Percentiles rank a stretch among this genome's conserved stretches.
Evolutionary conservation across 2,113 vertebrate species (phyloP).

Genomic region (Myocastor coypus): DNA sequence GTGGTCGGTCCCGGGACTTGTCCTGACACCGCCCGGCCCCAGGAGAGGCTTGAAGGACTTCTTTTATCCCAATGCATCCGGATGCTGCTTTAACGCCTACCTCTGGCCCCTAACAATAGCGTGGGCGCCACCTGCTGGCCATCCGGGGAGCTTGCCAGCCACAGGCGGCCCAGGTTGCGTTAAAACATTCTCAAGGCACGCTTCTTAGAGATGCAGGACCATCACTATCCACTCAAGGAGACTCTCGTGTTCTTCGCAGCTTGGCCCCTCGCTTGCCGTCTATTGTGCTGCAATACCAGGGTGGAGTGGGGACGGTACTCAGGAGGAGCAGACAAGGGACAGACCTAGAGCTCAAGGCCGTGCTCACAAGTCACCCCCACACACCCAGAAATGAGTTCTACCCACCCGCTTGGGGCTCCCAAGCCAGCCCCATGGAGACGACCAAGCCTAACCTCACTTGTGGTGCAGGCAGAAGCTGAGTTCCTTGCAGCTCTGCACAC

Average conservation of each 20-base stretch:
- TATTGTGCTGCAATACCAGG: neutral
- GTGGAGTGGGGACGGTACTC: neutral
- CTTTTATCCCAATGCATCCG: fast-evolving
- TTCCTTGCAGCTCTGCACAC: neutral
- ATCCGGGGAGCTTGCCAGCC: neutral
- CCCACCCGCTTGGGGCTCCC: neutral
- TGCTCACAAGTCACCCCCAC: neutral
- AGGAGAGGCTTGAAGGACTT: fast-evolving
- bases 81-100: fast-evolving
- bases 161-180: neutral
- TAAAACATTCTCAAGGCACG: too few species aligned
- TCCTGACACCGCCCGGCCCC: neutral
- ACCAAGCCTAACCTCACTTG: neutral
- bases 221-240: neutral
- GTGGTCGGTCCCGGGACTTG: neutral
- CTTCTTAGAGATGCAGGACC: neutral
- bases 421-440: neutral
- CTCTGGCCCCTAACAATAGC: fast-evolving
- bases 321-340: neutral
- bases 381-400: neutral
- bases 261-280: neutral
- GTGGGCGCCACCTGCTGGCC: constrained; percentile 57
- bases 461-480: neutral
- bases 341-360: neutral
- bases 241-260: neutral